Evolutionary conservation across 2,888 invertebrate genomes (phyloP).

Genomic region (Heliconius aoede): DNA sequence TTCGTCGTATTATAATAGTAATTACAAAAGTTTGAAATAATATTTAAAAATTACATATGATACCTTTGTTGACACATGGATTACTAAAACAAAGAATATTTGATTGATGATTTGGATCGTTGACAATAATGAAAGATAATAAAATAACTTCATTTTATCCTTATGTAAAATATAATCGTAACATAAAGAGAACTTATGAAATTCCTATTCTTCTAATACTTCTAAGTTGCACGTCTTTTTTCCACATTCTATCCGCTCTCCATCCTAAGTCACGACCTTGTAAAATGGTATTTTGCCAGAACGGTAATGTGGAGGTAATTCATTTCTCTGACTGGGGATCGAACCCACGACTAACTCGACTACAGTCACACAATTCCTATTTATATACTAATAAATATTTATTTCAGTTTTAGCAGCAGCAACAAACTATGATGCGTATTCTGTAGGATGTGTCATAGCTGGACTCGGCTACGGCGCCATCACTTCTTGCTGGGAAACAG

Average conservation of each 20-base stretch:
- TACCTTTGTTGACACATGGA: background rate
- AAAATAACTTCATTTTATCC: background rate
- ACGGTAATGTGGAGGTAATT: no score
- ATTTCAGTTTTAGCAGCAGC: slow-evolving; percentile 71
- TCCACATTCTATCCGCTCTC: background rate
- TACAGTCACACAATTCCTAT: no score
- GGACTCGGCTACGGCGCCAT: slow-evolving; percentile 80
- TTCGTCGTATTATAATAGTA: background rate
- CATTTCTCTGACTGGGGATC: no score
- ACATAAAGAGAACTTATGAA: background rate
- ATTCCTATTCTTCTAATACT: background rate
- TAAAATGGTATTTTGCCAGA: background rate
- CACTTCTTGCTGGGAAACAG: slow-evolving; percentile 75
- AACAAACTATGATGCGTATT: slow-evolving; percentile 73
- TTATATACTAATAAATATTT: background rate
- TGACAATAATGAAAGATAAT: background rate
- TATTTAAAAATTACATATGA: no score
- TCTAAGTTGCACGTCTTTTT: background rate
- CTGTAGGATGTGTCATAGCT: slow-evolving; percentile 77
- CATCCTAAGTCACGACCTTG: background rate
- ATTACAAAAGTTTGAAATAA: background rate
- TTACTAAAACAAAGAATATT: background rate
- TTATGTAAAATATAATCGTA: background rate
- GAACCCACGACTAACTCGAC: no score
- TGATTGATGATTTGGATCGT: background rate